Evolutionary conservation across 1,140 invertebrate genomes (phyloP).

Genomic region (Ooceraea biroi): DNA sequence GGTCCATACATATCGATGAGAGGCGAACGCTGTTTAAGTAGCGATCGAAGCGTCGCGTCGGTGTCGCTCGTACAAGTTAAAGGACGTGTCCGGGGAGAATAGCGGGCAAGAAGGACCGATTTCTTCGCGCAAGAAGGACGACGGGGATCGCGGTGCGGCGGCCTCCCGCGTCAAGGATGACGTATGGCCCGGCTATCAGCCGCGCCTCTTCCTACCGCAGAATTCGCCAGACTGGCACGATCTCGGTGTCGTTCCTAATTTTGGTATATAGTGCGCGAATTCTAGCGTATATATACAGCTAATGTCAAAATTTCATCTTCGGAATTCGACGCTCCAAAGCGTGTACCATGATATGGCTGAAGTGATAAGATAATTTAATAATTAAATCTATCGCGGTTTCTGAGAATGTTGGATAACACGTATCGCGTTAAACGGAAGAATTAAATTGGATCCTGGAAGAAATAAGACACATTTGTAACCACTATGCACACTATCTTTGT

Average conservation of each 20-base stretch:
- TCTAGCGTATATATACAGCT: not conserved
- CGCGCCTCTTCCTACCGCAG: constrained; percentile 44
- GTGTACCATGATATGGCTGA: no score
- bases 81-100: constrained; percentile 77
- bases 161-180: constrained; percentile 82
- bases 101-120: constrained; percentile 80
- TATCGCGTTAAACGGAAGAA: no score
- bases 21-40: constrained; percentile 65
- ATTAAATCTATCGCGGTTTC: not conserved
- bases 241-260: constrained; percentile 19
- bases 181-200: constrained; percentile 76
- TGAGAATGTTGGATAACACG: no score
- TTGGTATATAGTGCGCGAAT: not conserved
- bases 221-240: constrained; percentile 6
- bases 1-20: constrained; percentile 84
- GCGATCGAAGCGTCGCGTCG: constrained; percentile 66
- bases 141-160: constrained; percentile 76
- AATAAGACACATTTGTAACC: no score
- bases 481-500: no score
- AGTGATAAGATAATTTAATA: not conserved
- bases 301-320: not conserved
- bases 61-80: constrained; percentile 81
- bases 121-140: constrained; percentile 80
- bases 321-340: not conserved
- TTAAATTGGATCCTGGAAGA: no score